Evolutionary conservation across 2,888 invertebrate species (phyloP), one percentile per base, ranked within the genome.

Genomic region (Hermaeophaga mercurialis): DNA sequence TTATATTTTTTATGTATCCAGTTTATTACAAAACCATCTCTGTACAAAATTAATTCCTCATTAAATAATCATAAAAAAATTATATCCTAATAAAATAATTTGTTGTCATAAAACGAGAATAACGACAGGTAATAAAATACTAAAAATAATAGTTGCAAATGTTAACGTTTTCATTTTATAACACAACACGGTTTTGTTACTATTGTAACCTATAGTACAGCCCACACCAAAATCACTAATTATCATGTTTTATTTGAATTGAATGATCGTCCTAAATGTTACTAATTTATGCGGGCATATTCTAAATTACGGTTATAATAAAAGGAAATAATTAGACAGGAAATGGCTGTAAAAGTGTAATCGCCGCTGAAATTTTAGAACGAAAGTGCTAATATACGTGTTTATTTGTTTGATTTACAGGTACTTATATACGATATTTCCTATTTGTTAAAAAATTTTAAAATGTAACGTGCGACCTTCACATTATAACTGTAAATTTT

Each of bases 241-340:
- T 43, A 41, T 31, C 50, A 19, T 50, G 26, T 31, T 33, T 19
- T 15, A n/a, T 41, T 50, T 31, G 14, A 50, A 19, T 33, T 14
- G 22, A 50, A 41, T 50, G 31, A 41, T 41, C 41, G n/a, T 14
- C 11, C 28, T 33, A 50, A 41, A 50, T 22, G 50, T 5, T 41
- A 43, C 31, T 33, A 50, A 43, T 50, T 50, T 41, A 50, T 50
- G 50, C 50, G 50, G 50, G 50, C 24, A 5, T 22, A 50, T 26
- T 50, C 14, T 41, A 31, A 50, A 50, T 50, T 41, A 50, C 22
- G n/a, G 19, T 9, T n/a, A 50, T 15, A 50, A 50, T 50, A 50
- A 50, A 50, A 49, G 28, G 41, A 5, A 19, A 41, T 41, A 33
- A 33, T 33, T 33, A 41, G 41, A 22, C 41, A 33, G 50, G 50